Base-by-base conservation (phyloP, 2,888 invertebrate species). In the Galeopsomyia nigrocyanea region DNA sequence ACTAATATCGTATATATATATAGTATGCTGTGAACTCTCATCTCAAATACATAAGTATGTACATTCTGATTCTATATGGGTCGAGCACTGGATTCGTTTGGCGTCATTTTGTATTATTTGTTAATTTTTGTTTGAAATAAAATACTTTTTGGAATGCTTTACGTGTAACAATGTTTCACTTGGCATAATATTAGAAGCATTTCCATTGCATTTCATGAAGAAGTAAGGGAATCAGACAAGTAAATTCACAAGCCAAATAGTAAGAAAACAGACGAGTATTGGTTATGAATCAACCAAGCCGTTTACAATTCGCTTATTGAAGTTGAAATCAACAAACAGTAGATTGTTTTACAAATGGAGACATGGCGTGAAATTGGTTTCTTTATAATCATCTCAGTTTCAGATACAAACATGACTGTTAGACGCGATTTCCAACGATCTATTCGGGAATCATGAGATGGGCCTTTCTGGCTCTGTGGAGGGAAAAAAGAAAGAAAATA, bases 41-140 rank as follows among this genome's bases (percentile, higher is more conserved):
- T 26, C 26, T 26, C 26, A 26, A 26, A 53, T 26, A 39, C 21
- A 46, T 21, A 26, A 26, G 49, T 66, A 31, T 22, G 7, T 14
- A 39, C 22, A 61, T n/a, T n/a, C n/a, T n/a, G n/a, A n/a, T n/a
- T n/a, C 6, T 26, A 31, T 13, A 39, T 39, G 7, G 26, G 22
- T 62, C 22, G 63, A 63, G 51, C 14, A 19, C 39, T 55, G 49
- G 19, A 19, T 55, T 47, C 51, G 19, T 63, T 73, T 55, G 46
- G 67, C 74, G 66, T 70, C 64, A 71, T 47, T 64, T 63, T 58
- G 63, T 65, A 50, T 73, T 61, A 61, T 46, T 61, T 53, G 39
- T 39, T 39, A 39, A 3, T 62, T 67, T 53, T 46, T 39, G 10
- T 55, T 13, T 46, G 21, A 51, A 6, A 26, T 26, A 9, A 39